Percentiles rank a stretch among this genome's conserved stretches.
Evolutionary conservation across 2,888 invertebrate species (phyloP).

Genomic region (Quadriops clusia): DNA sequence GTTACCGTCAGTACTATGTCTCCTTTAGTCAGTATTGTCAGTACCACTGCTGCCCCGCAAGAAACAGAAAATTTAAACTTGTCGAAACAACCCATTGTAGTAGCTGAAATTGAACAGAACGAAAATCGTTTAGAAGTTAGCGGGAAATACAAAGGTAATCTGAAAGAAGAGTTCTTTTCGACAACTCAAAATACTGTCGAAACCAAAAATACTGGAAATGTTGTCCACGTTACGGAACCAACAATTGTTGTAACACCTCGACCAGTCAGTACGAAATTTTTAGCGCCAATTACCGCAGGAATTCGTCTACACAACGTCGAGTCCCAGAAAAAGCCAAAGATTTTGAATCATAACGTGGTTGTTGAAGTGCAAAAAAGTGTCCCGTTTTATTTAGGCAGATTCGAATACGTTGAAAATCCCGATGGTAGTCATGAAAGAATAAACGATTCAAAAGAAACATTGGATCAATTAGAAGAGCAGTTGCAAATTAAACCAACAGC

Average conservation of each 20-base stretch:
- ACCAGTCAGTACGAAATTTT: constrained; percentile 43
- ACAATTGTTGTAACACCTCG: constrained; percentile 43
- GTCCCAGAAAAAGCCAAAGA: constrained; percentile 9
- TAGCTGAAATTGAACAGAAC: constrained; percentile 28
- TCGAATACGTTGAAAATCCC: constrained; percentile 36
- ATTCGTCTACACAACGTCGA: constrained; percentile 40
- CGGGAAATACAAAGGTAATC: constrained; percentile 21
- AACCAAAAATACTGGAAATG: constrained; percentile 13
- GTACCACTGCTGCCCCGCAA: constrained; percentile 13
- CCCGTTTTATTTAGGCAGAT: constrained; percentile 39
- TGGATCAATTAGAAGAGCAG: no score
- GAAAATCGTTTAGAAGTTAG: constrained; percentile 15
- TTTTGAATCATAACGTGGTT: constrained; percentile 35
- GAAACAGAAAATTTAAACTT: constrained; percentile 19
- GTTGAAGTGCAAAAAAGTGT: constrained; percentile 57
- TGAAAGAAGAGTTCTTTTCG: constrained; percentile 17
- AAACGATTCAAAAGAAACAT: no score
- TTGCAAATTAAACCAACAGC: constrained; percentile 3
- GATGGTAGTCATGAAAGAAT: constrained; percentile 40
- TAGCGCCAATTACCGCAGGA: constrained; percentile 50
- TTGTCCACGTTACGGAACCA: constrained; percentile 17
- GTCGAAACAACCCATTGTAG: constrained; percentile 31
- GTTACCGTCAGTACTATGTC: no score
- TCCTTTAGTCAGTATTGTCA: no score
- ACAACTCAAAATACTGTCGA: constrained; percentile 21